A percentile compares a stretch with the other conserved stretches of the same genome.
These are phyloP conservation scores for Drosophila simulans DNA, from an alignment of 1,140 invertebrate genomes.

Conservation along the genomic window DNA sequence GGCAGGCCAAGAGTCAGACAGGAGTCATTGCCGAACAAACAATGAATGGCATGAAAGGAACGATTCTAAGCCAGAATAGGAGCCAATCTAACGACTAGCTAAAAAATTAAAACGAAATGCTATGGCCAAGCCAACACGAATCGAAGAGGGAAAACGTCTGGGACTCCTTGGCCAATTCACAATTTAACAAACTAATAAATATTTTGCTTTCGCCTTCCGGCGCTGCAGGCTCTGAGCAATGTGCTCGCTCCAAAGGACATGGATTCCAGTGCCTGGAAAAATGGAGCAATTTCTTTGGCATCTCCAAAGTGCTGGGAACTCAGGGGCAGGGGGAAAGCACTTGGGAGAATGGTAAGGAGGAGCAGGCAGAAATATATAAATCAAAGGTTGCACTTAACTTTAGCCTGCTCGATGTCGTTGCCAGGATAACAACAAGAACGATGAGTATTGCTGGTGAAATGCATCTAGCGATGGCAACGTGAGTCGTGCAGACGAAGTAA, in stretches of 20 bases:
- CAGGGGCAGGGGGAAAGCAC: not conserved
- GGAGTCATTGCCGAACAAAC: conserved; percentile 67
- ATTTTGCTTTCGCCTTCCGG: conserved; percentile 79
- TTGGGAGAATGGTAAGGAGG: not conserved
- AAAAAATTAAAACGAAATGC: conserved; percentile 20
- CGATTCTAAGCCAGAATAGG: conserved; percentile 6
- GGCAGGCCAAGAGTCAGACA: conserved; percentile 45
- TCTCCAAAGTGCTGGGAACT: conserved; percentile 16
- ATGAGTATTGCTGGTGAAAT: conserved; percentile 47
- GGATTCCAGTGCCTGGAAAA: conserved; percentile 56
- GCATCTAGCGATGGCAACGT: conserved; percentile 19
- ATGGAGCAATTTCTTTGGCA: conserved; percentile 72
- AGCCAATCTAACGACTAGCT: conserved; percentile 17
- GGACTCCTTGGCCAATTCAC: conserved; percentile 72
- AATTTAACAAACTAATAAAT: conserved; percentile 84
- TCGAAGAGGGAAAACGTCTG: conserved; percentile 51
- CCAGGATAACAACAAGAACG: conserved; percentile 77
- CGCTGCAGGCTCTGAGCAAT: conserved; percentile 45
- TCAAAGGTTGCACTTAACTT: conserved; percentile 83
- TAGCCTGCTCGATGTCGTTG: conserved; percentile 81
- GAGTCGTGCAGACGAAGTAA: not conserved
- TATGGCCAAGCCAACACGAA: conserved; percentile 23
- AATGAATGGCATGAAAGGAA: conserved; percentile 36
- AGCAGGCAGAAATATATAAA: conserved; percentile 70
- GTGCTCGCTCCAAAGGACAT: conserved; percentile 33